phyloP scores from a whole-genome alignment of 2,113 vertebrate genomes.

The Oncorhynchus clarkii region DNA sequence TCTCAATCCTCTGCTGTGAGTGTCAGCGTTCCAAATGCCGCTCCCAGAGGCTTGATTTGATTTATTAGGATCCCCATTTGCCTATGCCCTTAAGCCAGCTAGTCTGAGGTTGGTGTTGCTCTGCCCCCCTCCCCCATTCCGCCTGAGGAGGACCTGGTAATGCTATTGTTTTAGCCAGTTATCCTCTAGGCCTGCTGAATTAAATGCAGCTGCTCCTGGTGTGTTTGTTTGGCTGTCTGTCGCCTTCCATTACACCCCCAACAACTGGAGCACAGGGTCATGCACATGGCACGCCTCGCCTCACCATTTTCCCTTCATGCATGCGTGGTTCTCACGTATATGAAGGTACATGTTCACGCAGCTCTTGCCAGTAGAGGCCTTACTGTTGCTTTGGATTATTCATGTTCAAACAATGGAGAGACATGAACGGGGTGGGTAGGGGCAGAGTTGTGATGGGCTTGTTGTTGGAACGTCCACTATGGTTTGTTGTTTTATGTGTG shows the following conservation, averaged over 20 bases:
- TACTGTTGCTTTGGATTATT: conserved; percentile 38
- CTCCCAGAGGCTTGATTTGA: too few species aligned
- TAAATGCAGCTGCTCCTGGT: conserved; percentile 57
- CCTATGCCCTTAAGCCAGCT: not conserved
- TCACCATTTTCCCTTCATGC: conserved; percentile 15
- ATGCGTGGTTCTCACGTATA: conserved; percentile 8
- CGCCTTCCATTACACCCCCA: conserved; percentile 56
- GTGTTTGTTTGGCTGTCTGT: conserved; percentile 58
- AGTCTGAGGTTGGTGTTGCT: not conserved
- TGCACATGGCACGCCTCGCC: conserved; percentile 15
- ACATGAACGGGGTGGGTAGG: not conserved
- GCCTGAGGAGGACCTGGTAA: not conserved
- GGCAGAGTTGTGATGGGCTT: not conserved
- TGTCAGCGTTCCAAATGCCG: too few species aligned
- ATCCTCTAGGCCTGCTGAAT: conserved; percentile 22
- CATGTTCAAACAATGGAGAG: not conserved
- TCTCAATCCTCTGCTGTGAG: not conserved
- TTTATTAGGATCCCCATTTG: too few species aligned
- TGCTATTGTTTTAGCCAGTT: not conserved
- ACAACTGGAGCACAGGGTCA: conserved; percentile 44
- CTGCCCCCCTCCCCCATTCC: not conserved
- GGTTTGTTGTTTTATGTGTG: not conserved
- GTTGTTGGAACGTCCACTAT: not conserved
- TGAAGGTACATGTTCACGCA: conserved; percentile 7
- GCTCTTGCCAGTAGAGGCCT: not conserved